Evolutionary conservation across 2,797 vertebrate species (phyloP).

Genomic region (Muscicapa comitata): DNA sequence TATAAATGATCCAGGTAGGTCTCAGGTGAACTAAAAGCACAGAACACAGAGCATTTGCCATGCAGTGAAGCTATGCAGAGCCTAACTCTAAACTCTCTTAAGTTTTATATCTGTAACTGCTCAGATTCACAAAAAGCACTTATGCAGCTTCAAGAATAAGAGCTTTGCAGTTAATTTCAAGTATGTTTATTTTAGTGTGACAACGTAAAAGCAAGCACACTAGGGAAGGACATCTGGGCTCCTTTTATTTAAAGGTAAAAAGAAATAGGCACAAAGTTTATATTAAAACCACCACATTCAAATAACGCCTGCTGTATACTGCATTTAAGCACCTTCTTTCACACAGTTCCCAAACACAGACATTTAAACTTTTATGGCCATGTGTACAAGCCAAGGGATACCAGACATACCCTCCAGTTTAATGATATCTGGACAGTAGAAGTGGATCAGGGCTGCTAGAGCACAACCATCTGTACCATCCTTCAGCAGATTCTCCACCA

Average conservation of each 20-base stretch:
- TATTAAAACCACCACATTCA: not conserved
- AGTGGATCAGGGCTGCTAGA: slow-evolving; percentile 89
- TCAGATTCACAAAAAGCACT: not conserved
- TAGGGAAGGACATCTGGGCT: not conserved
- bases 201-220: not conserved
- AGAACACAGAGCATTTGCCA: not conserved
- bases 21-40: not conserved
- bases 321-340: not conserved
- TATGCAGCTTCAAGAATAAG: not conserved
- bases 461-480: slow-evolving; percentile 92
- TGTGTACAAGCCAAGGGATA: not conserved
- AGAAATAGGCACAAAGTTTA: not conserved
- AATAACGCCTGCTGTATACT: not conserved
- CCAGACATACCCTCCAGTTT: slow-evolving; percentile 78
- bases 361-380: not conserved
- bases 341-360: not conserved
- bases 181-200: not conserved
- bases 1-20: not conserved
- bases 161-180: not conserved
- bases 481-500: slow-evolving; percentile 93
- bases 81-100: not conserved
- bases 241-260: not conserved
- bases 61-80: not conserved
- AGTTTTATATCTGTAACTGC: not conserved
- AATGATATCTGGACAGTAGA: slow-evolving; percentile 90